Conservation (phyloP, 2,113 vertebrate species). For the Orthonyx spaldingii region DNA sequence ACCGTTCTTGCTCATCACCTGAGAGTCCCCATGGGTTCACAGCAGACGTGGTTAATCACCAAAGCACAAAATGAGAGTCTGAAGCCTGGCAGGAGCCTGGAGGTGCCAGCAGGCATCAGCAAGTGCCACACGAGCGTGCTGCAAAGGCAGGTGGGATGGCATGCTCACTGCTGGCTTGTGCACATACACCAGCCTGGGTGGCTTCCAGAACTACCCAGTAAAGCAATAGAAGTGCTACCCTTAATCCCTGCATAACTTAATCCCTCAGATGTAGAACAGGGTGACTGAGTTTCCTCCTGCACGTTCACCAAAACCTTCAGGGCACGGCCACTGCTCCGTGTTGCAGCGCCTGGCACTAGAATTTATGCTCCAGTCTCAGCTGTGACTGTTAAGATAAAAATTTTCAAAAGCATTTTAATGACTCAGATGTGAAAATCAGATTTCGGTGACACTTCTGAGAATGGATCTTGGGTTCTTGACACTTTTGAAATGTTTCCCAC, state of each 20-base stretch:
- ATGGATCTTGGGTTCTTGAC: not conserved
- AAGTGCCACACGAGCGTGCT: rapidly evolving
- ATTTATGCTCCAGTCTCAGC: not conserved
- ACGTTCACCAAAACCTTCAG: rapidly evolving
- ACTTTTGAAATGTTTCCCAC: conserved; percentile 13
- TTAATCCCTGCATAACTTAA: not conserved
- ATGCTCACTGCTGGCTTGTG: rapidly evolving
- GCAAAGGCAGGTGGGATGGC: not conserved
- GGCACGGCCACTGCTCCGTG: rapidly evolving
- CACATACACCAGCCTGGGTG: not conserved
- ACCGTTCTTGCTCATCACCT: not conserved
- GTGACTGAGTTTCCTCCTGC: not conserved
- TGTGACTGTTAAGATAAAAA: not conserved
- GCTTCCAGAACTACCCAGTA: not conserved
- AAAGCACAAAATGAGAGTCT: not conserved
- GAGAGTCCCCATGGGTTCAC: rapidly evolving
- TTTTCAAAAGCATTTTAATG: not conserved
- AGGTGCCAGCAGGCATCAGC: not conserved
- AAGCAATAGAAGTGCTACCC: not conserved
- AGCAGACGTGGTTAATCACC: not conserved
- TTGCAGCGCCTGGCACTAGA: not conserved
- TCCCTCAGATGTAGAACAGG: not conserved
- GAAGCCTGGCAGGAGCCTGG: not conserved
- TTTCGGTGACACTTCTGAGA: conserved; percentile 5
- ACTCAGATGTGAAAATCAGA: not conserved